Evolutionary conservation across 2,888 invertebrate genomes (phyloP).

Genomic region (Quadriops clusia): DNA sequence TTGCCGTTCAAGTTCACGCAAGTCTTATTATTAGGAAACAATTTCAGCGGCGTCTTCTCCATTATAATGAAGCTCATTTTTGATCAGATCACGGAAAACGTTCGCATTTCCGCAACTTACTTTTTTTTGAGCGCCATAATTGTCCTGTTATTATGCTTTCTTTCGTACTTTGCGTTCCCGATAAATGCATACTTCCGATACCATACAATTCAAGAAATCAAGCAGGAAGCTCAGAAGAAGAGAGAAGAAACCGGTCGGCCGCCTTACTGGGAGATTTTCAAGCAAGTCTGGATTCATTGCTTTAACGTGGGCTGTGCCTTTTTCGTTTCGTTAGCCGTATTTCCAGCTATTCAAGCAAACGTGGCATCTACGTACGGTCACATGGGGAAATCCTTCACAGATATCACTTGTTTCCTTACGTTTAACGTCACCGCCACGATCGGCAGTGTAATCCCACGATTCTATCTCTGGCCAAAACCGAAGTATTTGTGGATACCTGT

Average conservation of each 20-base stretch:
- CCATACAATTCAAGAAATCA: constrained; percentile 71
- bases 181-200: constrained; percentile 86
- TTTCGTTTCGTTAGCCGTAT: constrained; percentile 81
- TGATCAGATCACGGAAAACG: constrained; percentile 52
- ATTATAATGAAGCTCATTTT: constrained; percentile 64
- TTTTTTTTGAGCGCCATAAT: constrained; percentile 94
- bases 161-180: constrained; percentile 90
- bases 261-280: constrained; percentile 61
- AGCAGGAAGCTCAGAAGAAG: constrained; percentile 46
- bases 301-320: constrained; percentile 88
- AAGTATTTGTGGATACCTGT: constrained; percentile 63
- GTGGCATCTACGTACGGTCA: no score
- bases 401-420: constrained; percentile 79
- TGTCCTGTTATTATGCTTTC: constrained; percentile 82
- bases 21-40: constrained; percentile 86
- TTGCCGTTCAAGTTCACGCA: constrained; percentile 88
- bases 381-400: constrained; percentile 50
- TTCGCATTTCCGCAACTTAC: constrained; percentile 84
- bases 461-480: constrained; percentile 72
- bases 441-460: constrained; percentile 76
- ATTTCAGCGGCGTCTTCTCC: constrained; percentile 82
- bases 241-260: constrained; percentile 33
- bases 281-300: constrained; percentile 66
- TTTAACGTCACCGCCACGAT: constrained; percentile 90
- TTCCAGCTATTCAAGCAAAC: constrained; percentile 82